Evolutionary conservation across 2,888 invertebrate genomes (phyloP).

Genomic region (Agrochola litura): DNA sequence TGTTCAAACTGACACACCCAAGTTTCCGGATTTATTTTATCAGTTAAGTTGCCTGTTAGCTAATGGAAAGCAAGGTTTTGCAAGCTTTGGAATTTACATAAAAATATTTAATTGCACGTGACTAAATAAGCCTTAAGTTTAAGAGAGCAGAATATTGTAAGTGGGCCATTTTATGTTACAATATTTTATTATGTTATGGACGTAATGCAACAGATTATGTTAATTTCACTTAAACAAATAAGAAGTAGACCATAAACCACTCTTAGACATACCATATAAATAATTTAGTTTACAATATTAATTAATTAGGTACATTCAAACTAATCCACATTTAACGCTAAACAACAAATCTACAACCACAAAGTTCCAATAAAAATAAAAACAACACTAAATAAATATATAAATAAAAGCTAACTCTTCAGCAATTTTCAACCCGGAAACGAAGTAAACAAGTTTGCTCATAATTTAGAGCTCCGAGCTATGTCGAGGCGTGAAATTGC

Average conservation of each 20-base stretch:
- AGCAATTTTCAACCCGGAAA: slow-evolving; percentile 58
- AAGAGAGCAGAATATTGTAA: slow-evolving; percentile 21
- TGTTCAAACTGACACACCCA: slow-evolving; percentile 51
- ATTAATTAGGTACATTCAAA: slow-evolving; percentile 5
- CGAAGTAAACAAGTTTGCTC: slow-evolving; percentile 41
- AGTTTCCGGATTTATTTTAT: slow-evolving; percentile 56
- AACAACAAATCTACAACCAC: background rate
- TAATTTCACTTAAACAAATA: slow-evolving; percentile 34
- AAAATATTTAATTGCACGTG: slow-evolving; percentile 35
- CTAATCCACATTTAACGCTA: background rate
- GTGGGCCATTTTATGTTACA: slow-evolving; percentile 14
- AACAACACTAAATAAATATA: background rate
- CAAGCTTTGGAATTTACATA: slow-evolving; percentile 31
- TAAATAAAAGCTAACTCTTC: slow-evolving; percentile 24
- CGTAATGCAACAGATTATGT: slow-evolving; percentile 21
- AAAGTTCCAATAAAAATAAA: background rate
- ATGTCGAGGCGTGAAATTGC: slow-evolving; percentile 57
- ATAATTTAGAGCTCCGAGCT: slow-evolving; percentile 45
- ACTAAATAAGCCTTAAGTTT: slow-evolving; percentile 8
- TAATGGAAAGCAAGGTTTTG: slow-evolving; percentile 42
- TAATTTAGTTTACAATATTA: slow-evolving; percentile 23
- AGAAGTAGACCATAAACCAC: slow-evolving; percentile 40
- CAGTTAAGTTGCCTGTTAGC: slow-evolving; percentile 22
- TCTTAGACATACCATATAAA: slow-evolving; percentile 11
- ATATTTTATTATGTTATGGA: slow-evolving; percentile 26